These are phyloP conservation scores for Chrysina gloriosa DNA, from an alignment of 2,888 invertebrate species.

Conservation along the genomic window DNA sequence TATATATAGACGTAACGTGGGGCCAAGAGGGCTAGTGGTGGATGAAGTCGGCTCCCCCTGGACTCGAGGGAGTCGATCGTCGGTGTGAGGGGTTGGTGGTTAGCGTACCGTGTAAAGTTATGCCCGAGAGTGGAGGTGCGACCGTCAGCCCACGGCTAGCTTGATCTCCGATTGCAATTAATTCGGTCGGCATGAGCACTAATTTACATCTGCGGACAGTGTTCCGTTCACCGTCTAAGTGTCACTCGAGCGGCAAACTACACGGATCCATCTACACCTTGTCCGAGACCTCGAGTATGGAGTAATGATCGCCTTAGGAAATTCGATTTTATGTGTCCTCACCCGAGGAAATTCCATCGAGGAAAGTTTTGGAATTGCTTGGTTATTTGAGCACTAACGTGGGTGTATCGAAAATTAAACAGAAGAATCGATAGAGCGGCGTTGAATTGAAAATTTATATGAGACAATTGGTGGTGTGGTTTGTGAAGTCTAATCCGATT, in stretches of 20 bases:
- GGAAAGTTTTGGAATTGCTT: no score
- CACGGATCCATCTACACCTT: slow-evolving; percentile 24
- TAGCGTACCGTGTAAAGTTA: slow-evolving; percentile 54
- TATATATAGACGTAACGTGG: neutral
- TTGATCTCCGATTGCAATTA: slow-evolving; percentile 64
- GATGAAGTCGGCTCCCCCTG: slow-evolving; percentile 15
- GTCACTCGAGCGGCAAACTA: slow-evolving; percentile 42
- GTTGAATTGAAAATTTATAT: no score
- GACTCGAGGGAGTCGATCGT: slow-evolving; percentile 17
- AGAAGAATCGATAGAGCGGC: no score
- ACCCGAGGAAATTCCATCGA: no score
- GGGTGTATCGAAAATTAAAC: no score
- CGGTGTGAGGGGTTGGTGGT: slow-evolving; percentile 44
- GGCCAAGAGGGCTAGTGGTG: slow-evolving; percentile 14
- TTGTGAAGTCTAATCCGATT: no score
- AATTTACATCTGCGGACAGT: slow-evolving; percentile 65
- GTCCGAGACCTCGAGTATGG: neutral
- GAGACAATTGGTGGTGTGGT: no score
- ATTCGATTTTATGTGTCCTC: neutral
- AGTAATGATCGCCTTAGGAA: neutral
- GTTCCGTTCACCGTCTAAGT: slow-evolving; percentile 46
- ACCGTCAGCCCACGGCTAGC: slow-evolving; percentile 59
- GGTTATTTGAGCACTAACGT: no score
- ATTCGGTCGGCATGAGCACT: slow-evolving; percentile 62
- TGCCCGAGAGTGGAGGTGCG: slow-evolving; percentile 49